Conservation (phyloP, 2,888 invertebrate genomes). For the Ormyrus pomaceus region DNA sequence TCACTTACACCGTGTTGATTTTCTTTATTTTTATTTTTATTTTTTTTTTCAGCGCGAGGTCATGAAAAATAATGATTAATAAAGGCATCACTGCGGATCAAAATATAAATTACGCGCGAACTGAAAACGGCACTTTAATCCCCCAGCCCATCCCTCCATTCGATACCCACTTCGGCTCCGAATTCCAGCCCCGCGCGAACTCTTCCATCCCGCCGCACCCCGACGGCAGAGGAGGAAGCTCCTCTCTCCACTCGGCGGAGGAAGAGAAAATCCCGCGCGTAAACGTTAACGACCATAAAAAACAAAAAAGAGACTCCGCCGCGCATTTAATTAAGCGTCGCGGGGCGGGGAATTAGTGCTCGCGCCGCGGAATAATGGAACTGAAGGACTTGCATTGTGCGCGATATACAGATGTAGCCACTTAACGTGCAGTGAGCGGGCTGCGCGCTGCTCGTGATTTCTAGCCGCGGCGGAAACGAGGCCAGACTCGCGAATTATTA, state of each 20-base stretch:
- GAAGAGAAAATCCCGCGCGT: neutral
- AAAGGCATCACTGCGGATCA: neutral
- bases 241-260: too few relatives aligned
- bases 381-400: conserved; percentile 1
- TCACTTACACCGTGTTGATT: conserved; percentile 17
- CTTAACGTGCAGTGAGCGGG: neutral
- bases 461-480: conserved; percentile 19
- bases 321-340: conserved; percentile 45
- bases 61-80: conserved; percentile 17
- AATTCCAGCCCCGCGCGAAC: too few relatives aligned
- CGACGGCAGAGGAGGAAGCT: too few relatives aligned
- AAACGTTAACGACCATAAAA: conserved; percentile 33
- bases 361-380: conserved; percentile 10
- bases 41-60: neutral
- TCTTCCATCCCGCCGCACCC: too few relatives aligned
- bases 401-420: conserved; percentile 11
- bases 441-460: neutral
- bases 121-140: too few relatives aligned
- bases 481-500: conserved; percentile 23
- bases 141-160: too few relatives aligned
- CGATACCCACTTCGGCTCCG: too few relatives aligned
- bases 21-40: neutral
- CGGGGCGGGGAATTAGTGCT: conserved; percentile 2
- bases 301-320: neutral
- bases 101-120: conserved; percentile 7